Conservation (phyloP, 2,888 invertebrate species). For the Hipparchia semele region DNA sequence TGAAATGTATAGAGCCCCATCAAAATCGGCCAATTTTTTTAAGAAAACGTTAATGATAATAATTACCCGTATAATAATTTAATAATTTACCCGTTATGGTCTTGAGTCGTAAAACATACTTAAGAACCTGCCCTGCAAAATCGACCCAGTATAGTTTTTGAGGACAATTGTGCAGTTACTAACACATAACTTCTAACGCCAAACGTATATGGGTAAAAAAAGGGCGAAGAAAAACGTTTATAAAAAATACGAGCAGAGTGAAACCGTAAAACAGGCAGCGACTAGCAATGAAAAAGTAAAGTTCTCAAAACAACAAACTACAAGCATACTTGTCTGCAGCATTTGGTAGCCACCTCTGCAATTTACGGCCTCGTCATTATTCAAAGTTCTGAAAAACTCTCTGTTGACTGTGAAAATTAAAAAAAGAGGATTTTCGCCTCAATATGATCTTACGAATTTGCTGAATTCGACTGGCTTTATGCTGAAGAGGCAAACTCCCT, state of each 20-base stretch:
- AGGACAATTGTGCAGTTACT: too few species aligned
- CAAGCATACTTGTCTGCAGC: slow-evolving; percentile 59
- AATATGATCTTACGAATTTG: slow-evolving; percentile 78
- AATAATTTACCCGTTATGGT: too few species aligned
- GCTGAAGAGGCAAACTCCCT: slow-evolving; percentile 77
- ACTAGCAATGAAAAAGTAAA: slow-evolving; percentile 64
- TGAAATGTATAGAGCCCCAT: too few species aligned
- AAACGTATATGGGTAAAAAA: too few species aligned
- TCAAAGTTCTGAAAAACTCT: slow-evolving; percentile 72
- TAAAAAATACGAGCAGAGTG: slow-evolving; percentile 44
- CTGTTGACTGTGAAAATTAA: slow-evolving; percentile 59
- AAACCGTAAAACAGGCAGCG: slow-evolving; percentile 64
- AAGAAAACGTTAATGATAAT: too few species aligned
- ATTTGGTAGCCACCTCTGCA: slow-evolving; percentile 67
- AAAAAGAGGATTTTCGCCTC: slow-evolving; percentile 61
- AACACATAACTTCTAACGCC: too few species aligned
- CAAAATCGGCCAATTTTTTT: too few species aligned
- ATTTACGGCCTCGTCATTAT: slow-evolving; percentile 73
- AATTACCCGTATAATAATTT: too few species aligned
- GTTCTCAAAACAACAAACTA: slow-evolving; percentile 70
- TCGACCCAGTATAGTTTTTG: too few species aligned
- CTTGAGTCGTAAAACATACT: too few species aligned
- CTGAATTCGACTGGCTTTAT: slow-evolving; percentile 77
- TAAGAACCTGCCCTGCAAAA: too few species aligned
- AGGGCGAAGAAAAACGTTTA: slow-evolving; percentile 24